A percentile compares a stretch with the other conserved stretches of the same genome.
These are phyloP conservation scores for Malaclemys terrapin DNA, from an alignment of 2,113 vertebrate genomes.

Conservation along the genomic window DNA sequence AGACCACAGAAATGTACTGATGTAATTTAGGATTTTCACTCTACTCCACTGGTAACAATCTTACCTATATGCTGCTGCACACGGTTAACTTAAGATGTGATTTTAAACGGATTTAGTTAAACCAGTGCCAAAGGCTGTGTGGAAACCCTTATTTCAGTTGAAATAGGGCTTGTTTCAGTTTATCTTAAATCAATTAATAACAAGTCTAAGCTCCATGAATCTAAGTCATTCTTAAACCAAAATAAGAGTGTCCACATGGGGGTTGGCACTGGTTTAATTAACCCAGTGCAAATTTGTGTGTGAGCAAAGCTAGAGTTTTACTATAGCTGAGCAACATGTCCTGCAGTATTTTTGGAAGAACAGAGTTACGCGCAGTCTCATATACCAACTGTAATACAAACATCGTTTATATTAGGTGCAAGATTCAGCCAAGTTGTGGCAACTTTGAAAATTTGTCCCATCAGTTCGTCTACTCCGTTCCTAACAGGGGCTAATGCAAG, in stretches of 20 bases:
- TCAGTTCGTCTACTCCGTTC: not conserved
- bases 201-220: not conserved
- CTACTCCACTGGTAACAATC: not conserved
- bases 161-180: not conserved
- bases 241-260: not conserved
- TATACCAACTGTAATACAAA: not conserved
- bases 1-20: not conserved
- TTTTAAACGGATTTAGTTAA: not conserved
- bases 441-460: not conserved
- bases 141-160: not conserved
- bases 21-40: not conserved
- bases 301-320: not conserved
- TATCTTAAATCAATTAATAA: not conserved
- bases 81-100: not conserved
- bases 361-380: not conserved
- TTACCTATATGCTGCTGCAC: not conserved
- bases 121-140: not conserved
- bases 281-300: not conserved
- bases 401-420: not conserved
- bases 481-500: fast-evolving
- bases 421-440: conserved; percentile 6
- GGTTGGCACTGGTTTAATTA: not conserved
- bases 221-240: not conserved
- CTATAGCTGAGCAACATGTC: not conserved
- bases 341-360: not conserved